Percentiles rank a stretch among this genome's conserved stretches.
These are phyloP conservation scores for Melanotaenia nigrans DNA, from an alignment of 2,797 vertebrate genomes.

Conservation along the genomic window DNA sequence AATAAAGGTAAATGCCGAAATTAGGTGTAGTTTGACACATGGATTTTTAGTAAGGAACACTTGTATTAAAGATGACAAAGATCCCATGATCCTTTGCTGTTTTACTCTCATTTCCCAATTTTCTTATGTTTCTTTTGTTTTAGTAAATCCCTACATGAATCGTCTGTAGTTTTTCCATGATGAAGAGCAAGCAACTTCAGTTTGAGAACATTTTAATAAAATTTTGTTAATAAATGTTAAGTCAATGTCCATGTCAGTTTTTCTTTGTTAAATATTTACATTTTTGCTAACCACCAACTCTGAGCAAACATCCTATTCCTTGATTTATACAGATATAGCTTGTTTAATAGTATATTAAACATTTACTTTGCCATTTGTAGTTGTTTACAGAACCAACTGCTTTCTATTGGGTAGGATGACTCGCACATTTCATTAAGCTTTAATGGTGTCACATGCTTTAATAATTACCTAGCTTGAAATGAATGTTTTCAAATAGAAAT, in stretches of 20 bases:
- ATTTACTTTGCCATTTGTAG: neutral
- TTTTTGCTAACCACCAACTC: too few species aligned
- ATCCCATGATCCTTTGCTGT: too few species aligned
- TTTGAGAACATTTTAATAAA: too few species aligned
- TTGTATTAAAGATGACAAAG: too few species aligned
- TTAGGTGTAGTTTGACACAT: neutral
- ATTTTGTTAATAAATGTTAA: too few species aligned
- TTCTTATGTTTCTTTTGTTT: too few species aligned
- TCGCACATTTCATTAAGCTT: neutral
- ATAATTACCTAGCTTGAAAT: neutral
- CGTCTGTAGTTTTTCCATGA: neutral
- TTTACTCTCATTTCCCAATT: too few species aligned
- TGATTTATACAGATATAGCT: neutral
- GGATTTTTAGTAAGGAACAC: neutral
- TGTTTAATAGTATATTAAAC: neutral
- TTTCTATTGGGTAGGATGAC: neutral
- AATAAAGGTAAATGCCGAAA: constrained; percentile 2
- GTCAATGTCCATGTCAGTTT: too few species aligned
- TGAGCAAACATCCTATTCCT: too few species aligned
- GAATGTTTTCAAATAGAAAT: neutral
- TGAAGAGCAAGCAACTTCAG: too few species aligned
- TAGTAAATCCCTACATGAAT: neutral
- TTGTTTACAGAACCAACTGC: neutral
- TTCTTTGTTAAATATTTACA: too few species aligned
- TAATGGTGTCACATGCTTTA: neutral